Conservation (phyloP, 1,140 invertebrate species). For the Drosophila pandora region DNA sequence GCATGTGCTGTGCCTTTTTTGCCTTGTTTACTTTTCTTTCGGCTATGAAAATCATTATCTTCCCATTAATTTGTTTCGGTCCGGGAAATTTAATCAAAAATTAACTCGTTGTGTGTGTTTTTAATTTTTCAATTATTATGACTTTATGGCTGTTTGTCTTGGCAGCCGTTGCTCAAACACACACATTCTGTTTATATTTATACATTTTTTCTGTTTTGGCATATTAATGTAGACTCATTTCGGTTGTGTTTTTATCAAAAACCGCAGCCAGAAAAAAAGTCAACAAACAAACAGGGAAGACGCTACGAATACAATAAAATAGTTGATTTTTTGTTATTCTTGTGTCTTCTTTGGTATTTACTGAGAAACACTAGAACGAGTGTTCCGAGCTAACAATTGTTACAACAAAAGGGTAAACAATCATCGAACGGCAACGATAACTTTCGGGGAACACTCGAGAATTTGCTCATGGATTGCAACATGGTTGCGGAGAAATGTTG, state of each 20-base stretch:
- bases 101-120: conserved; percentile 59
- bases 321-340: conserved; percentile 3
- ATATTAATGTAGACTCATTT: conserved; percentile 23
- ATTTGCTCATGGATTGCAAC: conserved; percentile 22
- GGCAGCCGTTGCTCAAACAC: conserved; percentile 40
- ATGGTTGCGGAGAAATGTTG: conserved; percentile 20
- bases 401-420: conserved; percentile 9
- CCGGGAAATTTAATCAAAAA: conserved; percentile 59
- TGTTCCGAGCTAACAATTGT: conserved; percentile 25
- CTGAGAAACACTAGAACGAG: conserved; percentile 11
- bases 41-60: conserved; percentile 57
- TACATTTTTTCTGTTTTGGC: not conserved
- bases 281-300: conserved; percentile 36
- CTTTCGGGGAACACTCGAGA: conserved; percentile 10
- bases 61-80: conserved; percentile 50
- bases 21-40: conserved; percentile 34
- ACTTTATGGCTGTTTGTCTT: conserved; percentile 68
- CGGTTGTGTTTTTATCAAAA: conserved; percentile 55
- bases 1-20: conserved; percentile 16
- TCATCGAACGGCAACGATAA: conserved; percentile 32
- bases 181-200: conserved; percentile 9
- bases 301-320: conserved; percentile 22
- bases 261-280: conserved; percentile 40
- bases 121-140: conserved; percentile 77
- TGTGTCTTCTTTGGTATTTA: conserved; percentile 5